Percentiles rank a stretch among this genome's conserved stretches.
Conservation (phyloP, 2,888 invertebrate species). For the Cynaeus angustus region DNA sequence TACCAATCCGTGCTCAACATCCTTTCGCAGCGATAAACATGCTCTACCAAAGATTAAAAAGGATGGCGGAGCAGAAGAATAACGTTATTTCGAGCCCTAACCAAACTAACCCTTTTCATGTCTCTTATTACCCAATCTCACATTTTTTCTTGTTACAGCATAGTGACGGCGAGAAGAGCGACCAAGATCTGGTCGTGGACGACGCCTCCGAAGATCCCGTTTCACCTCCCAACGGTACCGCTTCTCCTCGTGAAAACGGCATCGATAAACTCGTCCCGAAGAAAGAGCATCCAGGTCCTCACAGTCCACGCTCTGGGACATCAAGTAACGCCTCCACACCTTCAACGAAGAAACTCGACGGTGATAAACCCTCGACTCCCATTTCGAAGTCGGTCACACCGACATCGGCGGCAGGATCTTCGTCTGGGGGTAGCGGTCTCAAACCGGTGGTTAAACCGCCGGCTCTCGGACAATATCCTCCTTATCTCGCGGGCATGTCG, state of each 20-base stretch:
- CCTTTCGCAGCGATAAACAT: constrained; percentile 41
- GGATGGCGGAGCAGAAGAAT: constrained; percentile 4
- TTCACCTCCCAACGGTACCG: constrained; percentile 90
- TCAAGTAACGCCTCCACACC: constrained; percentile 94
- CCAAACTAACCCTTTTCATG: no score
- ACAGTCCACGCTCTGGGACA: constrained; percentile 86
- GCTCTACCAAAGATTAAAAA: constrained; percentile 2
- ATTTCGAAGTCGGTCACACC: constrained; percentile 94
- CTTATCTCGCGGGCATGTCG: constrained; percentile 73
- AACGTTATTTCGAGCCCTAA: not conserved
- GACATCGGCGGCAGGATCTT: constrained; percentile 76
- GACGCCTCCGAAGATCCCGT: constrained; percentile 94
- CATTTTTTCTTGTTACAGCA: constrained; percentile 72
- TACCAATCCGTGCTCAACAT: constrained; percentile 36
- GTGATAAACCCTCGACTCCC: constrained; percentile 91
- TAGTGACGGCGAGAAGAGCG: constrained; percentile 89
- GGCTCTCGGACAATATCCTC: constrained; percentile 77
- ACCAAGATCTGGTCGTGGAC: constrained; percentile 95
- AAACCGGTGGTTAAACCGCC: constrained; percentile 74
- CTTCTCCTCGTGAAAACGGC: constrained; percentile 91
- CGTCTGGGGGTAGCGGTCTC: constrained; percentile 73
- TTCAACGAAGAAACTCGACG: constrained; percentile 88
- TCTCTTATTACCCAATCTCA: no score
- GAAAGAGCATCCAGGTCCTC: constrained; percentile 83
- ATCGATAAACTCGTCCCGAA: constrained; percentile 85